These are phyloP conservation scores for Boleophthalmus pectinirostris DNA, from an alignment of 2,113 vertebrate species.

Conservation along the genomic window DNA sequence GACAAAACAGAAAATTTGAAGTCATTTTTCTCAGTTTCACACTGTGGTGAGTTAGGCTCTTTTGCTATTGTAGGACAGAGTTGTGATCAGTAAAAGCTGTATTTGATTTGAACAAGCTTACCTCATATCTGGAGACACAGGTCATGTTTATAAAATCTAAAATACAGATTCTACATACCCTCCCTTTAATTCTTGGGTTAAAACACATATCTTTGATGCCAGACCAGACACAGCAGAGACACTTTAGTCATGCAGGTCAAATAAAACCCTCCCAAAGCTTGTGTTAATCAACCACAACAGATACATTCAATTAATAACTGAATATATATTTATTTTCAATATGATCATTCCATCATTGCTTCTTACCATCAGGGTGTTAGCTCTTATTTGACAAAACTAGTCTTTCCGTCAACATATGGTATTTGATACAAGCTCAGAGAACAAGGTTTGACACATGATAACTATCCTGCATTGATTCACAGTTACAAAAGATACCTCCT, in stretches of 20 bases:
- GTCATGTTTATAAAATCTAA: neutral
- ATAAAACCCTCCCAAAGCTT: slow-evolving; percentile 65
- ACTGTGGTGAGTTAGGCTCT: too few species aligned
- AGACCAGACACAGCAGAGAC: slow-evolving; percentile 51
- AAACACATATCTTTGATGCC: slow-evolving; percentile 24
- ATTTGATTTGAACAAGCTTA: too few species aligned
- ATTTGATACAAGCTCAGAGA: slow-evolving; percentile 59
- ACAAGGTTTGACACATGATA: slow-evolving; percentile 65
- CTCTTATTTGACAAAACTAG: slow-evolving; percentile 21
- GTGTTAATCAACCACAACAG: slow-evolving; percentile 48
- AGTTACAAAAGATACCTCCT: slow-evolving; percentile 64
- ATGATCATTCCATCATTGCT: slow-evolving; percentile 1
- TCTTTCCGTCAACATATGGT: neutral
- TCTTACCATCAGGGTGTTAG: slow-evolving; percentile 29
- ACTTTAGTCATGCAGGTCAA: slow-evolving; percentile 67
- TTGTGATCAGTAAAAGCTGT: too few species aligned
- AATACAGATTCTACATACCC: neutral
- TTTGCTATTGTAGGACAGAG: too few species aligned
- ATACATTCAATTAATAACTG: slow-evolving; percentile 48
- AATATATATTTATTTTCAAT: slow-evolving; percentile 34
- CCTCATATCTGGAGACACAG: too few species aligned
- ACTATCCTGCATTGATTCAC: slow-evolving; percentile 55
- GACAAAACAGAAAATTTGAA: too few species aligned
- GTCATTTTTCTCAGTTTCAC: too few species aligned
- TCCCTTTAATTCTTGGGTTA: neutral